A percentile compares a stretch with the other conserved stretches of the same genome.
These are phyloP conservation scores for Eulemur coronatus DNA, from an alignment of 2,797 vertebrate species.

Conservation along the genomic window DNA sequence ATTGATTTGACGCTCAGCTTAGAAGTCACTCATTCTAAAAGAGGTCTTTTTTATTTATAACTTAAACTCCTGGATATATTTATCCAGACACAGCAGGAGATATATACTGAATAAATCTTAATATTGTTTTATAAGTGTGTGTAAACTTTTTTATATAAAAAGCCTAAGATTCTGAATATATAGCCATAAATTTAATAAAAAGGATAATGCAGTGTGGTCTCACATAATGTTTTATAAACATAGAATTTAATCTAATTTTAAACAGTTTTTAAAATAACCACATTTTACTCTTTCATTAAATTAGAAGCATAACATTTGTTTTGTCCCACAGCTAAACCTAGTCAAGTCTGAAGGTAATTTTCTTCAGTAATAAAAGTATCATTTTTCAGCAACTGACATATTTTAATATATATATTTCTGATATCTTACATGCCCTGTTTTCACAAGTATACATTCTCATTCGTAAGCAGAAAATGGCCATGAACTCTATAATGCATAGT, in stretches of 20 bases:
- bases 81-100: not conserved
- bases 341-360: constrained; percentile 34
- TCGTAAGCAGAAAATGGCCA: not conserved
- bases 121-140: not conserved
- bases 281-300: constrained; percentile 26
- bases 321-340: not conserved
- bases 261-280: not conserved
- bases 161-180: not conserved
- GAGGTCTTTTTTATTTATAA: not conserved
- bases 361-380: not conserved
- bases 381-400: not conserved
- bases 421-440: not conserved
- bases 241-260: constrained; percentile 13
- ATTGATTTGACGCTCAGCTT: not conserved
- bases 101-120: not conserved
- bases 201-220: not conserved
- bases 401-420: not conserved
- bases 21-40: not conserved
- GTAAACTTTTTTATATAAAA: not conserved
- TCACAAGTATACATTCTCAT: not conserved
- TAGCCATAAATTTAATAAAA: not conserved
- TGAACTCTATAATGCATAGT: not conserved
- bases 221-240: constrained; percentile 10
- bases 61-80: not conserved
- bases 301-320: not conserved